Conservation (phyloP, 1,140 invertebrate species). For the Pseudomyrmex pallidus region DNA sequence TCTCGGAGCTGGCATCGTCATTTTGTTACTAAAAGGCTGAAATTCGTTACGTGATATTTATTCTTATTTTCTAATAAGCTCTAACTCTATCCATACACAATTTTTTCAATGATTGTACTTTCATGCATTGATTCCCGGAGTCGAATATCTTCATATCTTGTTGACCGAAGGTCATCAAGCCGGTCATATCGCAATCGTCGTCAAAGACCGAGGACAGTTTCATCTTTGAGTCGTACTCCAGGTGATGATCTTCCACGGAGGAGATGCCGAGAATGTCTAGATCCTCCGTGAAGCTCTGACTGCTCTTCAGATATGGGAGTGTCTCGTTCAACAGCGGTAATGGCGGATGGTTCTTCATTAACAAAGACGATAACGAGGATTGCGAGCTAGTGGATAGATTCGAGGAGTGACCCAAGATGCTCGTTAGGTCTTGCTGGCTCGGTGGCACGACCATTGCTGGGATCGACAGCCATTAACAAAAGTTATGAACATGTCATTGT, state of each 20-base stretch:
- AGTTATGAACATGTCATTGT: not conserved
- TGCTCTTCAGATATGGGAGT: slow-evolving; percentile 73
- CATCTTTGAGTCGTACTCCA: slow-evolving; percentile 73
- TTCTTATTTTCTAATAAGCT: not conserved
- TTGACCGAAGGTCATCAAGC: slow-evolving; percentile 66
- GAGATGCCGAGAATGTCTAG: slow-evolving; percentile 69
- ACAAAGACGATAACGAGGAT: slow-evolving; percentile 63
- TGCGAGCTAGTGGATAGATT: slow-evolving; percentile 69
- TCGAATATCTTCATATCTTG: slow-evolving; percentile 71
- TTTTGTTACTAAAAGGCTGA: slow-evolving; percentile 37
- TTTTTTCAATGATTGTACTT: slow-evolving; percentile 33
- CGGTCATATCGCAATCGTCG: slow-evolving; percentile 69
- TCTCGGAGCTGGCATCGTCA: slow-evolving; percentile 36
- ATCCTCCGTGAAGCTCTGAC: slow-evolving; percentile 72
- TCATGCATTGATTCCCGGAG: slow-evolving; percentile 49
- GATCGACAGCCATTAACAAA: slow-evolving; percentile 13
- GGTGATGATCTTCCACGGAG: slow-evolving; percentile 65
- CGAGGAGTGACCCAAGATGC: slow-evolving; percentile 66
- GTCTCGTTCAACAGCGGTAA: slow-evolving; percentile 70
- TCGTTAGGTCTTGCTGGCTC: slow-evolving; percentile 71
- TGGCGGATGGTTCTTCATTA: slow-evolving; percentile 70
- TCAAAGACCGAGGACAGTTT: slow-evolving; percentile 74
- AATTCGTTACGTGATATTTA: not conserved
- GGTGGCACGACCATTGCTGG: slow-evolving; percentile 62
- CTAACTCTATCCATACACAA: not conserved